phyloP scores from a whole-genome alignment of 2,113 vertebrate species.

The Promerops cafer region DNA sequence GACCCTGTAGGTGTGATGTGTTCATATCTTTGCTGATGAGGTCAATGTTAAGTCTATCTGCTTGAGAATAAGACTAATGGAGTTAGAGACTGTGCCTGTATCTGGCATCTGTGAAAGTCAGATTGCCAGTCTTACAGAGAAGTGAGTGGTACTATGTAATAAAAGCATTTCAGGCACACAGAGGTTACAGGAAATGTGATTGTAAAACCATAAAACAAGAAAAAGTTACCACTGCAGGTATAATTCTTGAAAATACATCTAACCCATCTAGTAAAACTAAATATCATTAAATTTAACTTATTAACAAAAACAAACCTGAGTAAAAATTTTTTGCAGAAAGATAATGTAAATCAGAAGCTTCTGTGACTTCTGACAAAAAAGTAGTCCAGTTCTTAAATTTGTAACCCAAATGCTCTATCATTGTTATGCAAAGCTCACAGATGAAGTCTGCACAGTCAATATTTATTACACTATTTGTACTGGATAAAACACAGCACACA shows the following conservation, averaged over 20 bases:
- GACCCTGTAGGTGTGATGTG: background rate
- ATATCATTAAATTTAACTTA: background rate
- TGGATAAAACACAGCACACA: background rate
- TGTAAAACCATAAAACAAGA: background rate
- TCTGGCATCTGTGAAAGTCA: background rate
- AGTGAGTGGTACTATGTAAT: background rate
- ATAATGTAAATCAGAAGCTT: background rate
- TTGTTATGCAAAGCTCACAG: background rate
- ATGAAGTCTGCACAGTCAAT: background rate
- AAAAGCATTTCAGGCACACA: background rate
- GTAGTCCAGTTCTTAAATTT: background rate
- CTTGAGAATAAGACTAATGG: background rate
- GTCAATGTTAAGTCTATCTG: background rate
- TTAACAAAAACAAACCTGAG: background rate
- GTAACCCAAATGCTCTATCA: background rate
- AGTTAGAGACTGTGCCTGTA: background rate
- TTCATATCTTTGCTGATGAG: background rate
- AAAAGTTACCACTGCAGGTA: background rate
- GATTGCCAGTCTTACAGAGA: background rate
- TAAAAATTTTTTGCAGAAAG: background rate
- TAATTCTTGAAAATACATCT: background rate
- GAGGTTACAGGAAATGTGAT: background rate
- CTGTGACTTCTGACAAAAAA: background rate
- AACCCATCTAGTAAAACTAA: background rate
- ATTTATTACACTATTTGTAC: background rate